Percentiles rank a stretch among this genome's conserved stretches.
These are phyloP conservation scores for Euglossa dilemma DNA, from an alignment of 1,140 invertebrate species.

Conservation along the genomic window DNA sequence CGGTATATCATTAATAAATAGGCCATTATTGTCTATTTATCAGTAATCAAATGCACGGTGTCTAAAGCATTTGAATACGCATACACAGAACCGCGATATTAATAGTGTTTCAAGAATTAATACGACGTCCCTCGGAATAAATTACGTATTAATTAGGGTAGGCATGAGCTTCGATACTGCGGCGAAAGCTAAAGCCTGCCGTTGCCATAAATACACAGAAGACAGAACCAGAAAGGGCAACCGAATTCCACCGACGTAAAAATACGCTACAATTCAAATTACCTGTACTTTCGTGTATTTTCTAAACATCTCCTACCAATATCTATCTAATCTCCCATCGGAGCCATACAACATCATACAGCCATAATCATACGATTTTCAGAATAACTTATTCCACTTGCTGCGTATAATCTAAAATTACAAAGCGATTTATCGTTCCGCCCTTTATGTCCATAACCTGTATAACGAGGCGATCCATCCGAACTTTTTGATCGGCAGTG, in stretches of 20 bases:
- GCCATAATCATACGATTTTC: neutral
- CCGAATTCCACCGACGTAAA: too few species aligned
- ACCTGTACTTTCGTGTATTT: too few species aligned
- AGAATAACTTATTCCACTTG: neutral
- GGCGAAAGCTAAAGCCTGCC: neutral
- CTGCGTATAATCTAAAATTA: neutral
- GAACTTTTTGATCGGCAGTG: neutral
- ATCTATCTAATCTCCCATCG: too few species aligned
- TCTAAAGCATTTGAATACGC: neutral
- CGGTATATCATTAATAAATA: too few species aligned
- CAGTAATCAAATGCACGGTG: slow-evolving; percentile 2
- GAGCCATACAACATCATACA: neutral
- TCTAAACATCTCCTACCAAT: too few species aligned
- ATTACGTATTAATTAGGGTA: neutral
- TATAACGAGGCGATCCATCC: neutral
- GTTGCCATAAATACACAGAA: neutral
- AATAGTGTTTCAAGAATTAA: slow-evolving; percentile 9
- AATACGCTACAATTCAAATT: too few species aligned
- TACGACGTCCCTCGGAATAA: neutral
- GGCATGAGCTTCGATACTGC: neutral
- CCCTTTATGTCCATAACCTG: neutral
- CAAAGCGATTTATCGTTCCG: neutral
- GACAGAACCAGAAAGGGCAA: too few species aligned
- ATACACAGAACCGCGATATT: neutral
- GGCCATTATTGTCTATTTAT: neutral